These are phyloP conservation scores for Pseudococcus jackbeardsleyi DNA, from an alignment of 2,888 invertebrate genomes.

Conservation along the genomic window DNA sequence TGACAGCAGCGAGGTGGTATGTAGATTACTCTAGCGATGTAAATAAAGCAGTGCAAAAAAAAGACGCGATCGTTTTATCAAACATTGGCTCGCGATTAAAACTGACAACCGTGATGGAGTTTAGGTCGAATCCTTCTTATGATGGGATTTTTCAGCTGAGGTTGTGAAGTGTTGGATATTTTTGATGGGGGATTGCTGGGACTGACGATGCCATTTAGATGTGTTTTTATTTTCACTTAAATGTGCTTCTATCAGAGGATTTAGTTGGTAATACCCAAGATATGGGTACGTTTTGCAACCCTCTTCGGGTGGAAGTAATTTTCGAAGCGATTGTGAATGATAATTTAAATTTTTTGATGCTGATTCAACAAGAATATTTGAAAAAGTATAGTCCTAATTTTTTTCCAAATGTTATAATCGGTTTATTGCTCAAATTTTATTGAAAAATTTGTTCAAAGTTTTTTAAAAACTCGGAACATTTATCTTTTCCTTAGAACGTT, in stretches of 20 bases:
- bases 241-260: not conserved
- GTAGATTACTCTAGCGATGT: slow-evolving; percentile 8
- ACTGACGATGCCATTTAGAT: not conserved
- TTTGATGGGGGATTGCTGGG: not conserved
- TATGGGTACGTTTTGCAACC: not conserved
- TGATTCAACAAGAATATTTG: not conserved
- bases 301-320: not conserved
- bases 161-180: not conserved
- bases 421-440: too few relatives aligned
- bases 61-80: slow-evolving; percentile 13
- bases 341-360: not conserved
- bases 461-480: too few relatives aligned
- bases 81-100: slow-evolving; percentile 35
- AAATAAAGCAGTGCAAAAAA: not conserved
- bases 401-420: too few relatives aligned
- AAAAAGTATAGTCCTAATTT: too few relatives aligned
- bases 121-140: not conserved
- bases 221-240: slow-evolving; percentile 29
- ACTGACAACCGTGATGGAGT: slow-evolving; percentile 38
- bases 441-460: too few relatives aligned
- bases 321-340: not conserved
- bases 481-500: too few relatives aligned
- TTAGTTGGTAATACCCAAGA: not conserved
- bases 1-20: slow-evolving; percentile 28
- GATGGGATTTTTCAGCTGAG: not conserved